These are phyloP conservation scores for Stenurella melanura DNA, from an alignment of 2,888 invertebrate species.

Conservation along the genomic window DNA sequence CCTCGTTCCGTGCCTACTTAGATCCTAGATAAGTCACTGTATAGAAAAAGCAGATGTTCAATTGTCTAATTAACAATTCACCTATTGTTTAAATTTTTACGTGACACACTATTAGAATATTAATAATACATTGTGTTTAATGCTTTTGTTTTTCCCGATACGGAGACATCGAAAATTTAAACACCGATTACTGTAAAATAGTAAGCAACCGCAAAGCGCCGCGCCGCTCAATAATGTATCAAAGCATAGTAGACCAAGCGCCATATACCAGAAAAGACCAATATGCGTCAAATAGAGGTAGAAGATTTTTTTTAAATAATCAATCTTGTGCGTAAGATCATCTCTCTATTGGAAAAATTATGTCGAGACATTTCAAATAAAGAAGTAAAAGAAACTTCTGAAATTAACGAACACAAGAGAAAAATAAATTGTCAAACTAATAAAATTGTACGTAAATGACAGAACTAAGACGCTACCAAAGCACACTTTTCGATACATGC, in stretches of 20 bases:
- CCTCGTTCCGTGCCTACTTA: background rate
- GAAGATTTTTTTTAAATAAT: too few relatives aligned
- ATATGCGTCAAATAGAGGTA: too few relatives aligned
- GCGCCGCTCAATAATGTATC: constrained; percentile 22
- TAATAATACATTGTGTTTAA: constrained; percentile 13
- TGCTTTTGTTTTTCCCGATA: background rate
- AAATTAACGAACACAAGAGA: too few relatives aligned
- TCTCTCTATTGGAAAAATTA: too few relatives aligned
- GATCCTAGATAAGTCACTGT: constrained; percentile 11
- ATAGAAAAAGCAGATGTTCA: constrained; percentile 24
- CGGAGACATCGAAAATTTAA: constrained; percentile 22
- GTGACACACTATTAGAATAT: background rate
- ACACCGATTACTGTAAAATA: constrained; percentile 20
- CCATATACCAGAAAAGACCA: too few relatives aligned
- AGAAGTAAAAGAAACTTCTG: too few relatives aligned
- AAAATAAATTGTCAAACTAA: too few relatives aligned
- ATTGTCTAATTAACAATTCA: constrained; percentile 18
- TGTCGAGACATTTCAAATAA: too few relatives aligned
- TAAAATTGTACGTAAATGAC: too few relatives aligned
- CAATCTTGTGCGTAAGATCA: too few relatives aligned
- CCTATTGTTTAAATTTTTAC: constrained; percentile 6
- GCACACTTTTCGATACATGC: too few relatives aligned
- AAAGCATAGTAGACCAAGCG: background rate
- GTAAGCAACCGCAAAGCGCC: constrained; percentile 7
- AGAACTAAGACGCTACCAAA: too few relatives aligned